Base-by-base conservation (phyloP, 2,797 vertebrate species). In the Gallinago solitaria region DNA sequence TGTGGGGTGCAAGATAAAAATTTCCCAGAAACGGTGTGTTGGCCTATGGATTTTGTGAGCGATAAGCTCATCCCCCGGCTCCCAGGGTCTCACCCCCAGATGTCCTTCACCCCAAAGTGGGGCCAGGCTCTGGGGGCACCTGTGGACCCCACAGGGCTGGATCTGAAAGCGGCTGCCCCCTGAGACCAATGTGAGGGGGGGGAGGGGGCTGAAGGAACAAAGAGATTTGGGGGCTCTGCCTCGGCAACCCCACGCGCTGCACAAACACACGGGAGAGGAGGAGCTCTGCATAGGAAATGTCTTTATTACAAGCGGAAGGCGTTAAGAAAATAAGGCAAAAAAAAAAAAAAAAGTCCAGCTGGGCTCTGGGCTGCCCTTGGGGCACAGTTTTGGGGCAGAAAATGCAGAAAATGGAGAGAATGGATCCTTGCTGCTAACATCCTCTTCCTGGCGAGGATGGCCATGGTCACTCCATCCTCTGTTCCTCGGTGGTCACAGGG, bases 221-320 rank as follows among this genome's bases (percentile, higher is more conserved):
- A 33, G 6, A 10, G 59, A 17, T 19, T 2, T 0, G 1, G 64
- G 87, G 17, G 5, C 37, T 10, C 51, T 16, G 23, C 43, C 51
- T 60, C 0, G 16, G 57, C 7, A 47, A 21, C n/a, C 35, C 53
- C 14, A 4, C 0, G 2, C 0, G 32, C 56, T 53, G 70, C 63
- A 54, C 41, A 59, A 73, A 91, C 39, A 93, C 63, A 59, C 18
- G 0, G 43, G 33, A 83, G 28, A 85, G 82, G 28, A 85, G 82
- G 41, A 8, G 20, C 30, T 23, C 30, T 67, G 87, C 57, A 0
- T 15, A 82, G 43, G 57, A 84, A 87, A 75, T 0, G 0, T 60
- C 61, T 93, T 94, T 96, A 97, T 96, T 96, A 30, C 5, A 30
- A 61, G 93, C 56, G 27, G 43, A 30, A 60, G 43, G 71, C 50